Evolutionary conservation across 2,888 invertebrate species (phyloP), one percentile per base, ranked within the genome.

Genomic region (Exocentrus adspersus): DNA sequence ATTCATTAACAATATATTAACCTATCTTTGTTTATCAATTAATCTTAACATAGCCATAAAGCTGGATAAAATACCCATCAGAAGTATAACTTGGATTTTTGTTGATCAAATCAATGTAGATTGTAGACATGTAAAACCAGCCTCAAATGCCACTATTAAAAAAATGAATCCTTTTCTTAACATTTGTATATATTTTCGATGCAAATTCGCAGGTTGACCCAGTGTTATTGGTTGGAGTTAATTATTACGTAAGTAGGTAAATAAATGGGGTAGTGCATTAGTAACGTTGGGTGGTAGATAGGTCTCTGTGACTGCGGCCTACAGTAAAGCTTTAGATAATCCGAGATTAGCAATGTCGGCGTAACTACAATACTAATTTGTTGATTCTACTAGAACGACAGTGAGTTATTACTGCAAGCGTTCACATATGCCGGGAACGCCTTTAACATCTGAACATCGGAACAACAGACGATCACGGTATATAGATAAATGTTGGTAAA

Each of bases 341-440:
- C 82, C 79, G 50, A 78, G 82, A 82, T 83, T 82, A 82, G 78
- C 79, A 76, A 79, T 82, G 82, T 82, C 79, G 80, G 80, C 80
- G 79, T 80, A 81, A 80, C 80, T 80, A 79, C 81, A 82, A 81
- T 82, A 83, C 82, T 82, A 83, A 83, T 83, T 83, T 82, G 83
- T 82, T 82, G 82, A 82, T 82, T 83, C 81, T 80, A 75, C 78
- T 77, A 79, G 77, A 79, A 79, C 78, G 83, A 83, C 83, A 81
- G 77, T 82, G 82, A 83, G 78, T 82, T 82, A 82, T 82, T 80
- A 78, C 74, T 73, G 70, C 70, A 72, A 75, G 70, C 74, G 65
- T 68, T 72, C 74, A 74, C 75, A 75, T 75, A 75, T 73, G 77
- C 72, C 71, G 63, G 71, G 69, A 70, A 70, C 69, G 71, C 71